phyloP scores from a whole-genome alignment of 2,113 vertebrate genomes.

The Seriola rivoliana region DNA sequence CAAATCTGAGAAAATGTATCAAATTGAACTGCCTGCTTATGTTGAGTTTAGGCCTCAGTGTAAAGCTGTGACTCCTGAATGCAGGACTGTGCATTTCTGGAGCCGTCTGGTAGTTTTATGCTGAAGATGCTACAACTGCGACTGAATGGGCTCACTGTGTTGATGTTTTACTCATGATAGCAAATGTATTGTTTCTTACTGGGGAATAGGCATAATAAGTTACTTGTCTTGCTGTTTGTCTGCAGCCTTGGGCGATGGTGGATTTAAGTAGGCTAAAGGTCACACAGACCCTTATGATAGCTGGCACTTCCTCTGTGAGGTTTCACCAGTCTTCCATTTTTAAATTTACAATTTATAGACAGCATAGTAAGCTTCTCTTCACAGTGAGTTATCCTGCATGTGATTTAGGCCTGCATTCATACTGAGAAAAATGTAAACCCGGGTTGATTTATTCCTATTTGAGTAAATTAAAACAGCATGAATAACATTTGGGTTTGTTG shows the following conservation, averaged over 20 bases:
- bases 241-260: conserved; percentile 52
- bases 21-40: neutral
- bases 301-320: conserved; percentile 41
- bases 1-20: neutral
- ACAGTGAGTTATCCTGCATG: neutral
- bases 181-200: conserved; percentile 71
- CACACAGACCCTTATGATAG: conserved; percentile 55
- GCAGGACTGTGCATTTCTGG: conserved; percentile 6
- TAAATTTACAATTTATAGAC: neutral
- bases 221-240: conserved; percentile 73
- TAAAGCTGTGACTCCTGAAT: conserved; percentile 20
- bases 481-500: neutral
- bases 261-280: conserved; percentile 73
- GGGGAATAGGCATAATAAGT: conserved; percentile 60
- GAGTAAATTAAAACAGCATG: neutral
- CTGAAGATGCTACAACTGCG: conserved; percentile 57
- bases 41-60: neutral
- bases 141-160: conserved; percentile 71
- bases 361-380: neutral
- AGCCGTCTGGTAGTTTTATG: conserved; percentile 43
- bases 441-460: neutral
- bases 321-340: conserved; percentile 5
- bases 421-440: neutral
- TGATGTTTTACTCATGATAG: conserved; percentile 58
- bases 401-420: neutral